phyloP scores from a whole-genome alignment of 2,113 vertebrate species.

The Psettodes erumei region DNA sequence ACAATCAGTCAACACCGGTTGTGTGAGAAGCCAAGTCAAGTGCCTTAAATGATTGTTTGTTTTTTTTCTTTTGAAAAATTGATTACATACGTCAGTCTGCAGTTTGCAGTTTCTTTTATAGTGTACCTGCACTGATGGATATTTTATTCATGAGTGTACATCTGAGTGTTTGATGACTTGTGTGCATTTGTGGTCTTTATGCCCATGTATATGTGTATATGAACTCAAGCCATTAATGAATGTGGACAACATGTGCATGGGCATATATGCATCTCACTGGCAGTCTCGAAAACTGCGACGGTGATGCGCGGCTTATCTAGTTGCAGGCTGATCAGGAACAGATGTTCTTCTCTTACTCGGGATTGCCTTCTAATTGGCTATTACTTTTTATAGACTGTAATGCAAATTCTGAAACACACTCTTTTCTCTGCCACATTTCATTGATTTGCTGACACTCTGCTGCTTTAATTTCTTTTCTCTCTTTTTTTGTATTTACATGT shows the following conservation, averaged over 20 bases:
- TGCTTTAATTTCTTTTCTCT: conserved; percentile 43
- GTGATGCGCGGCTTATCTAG: conserved; percentile 54
- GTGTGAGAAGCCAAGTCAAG: conserved; percentile 70
- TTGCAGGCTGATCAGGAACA: conserved; percentile 70
- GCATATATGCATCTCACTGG: conserved; percentile 23
- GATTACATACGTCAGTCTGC: conserved; percentile 70
- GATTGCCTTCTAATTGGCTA: conserved; percentile 80
- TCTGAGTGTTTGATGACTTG: conserved; percentile 28
- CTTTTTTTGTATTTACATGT: conserved; percentile 35
- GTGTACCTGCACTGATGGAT: conserved; percentile 54
- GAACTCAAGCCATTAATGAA: conserved; percentile 12
- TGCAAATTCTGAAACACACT: conserved; percentile 68
- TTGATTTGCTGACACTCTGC: conserved; percentile 72
- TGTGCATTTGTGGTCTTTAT: conserved; percentile 22
- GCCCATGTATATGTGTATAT: conserved; percentile 17
- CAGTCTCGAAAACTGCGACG: conserved; percentile 38
- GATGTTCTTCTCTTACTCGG: conserved; percentile 73
- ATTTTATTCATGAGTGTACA: conserved; percentile 61
- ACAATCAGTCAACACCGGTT: conserved; percentile 72
- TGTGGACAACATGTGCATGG: not conserved
- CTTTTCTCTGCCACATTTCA: conserved; percentile 70
- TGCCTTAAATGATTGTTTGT: conserved; percentile 73
- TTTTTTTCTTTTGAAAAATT: conserved; percentile 67
- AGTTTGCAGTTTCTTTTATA: conserved; percentile 51
- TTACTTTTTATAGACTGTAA: conserved; percentile 81